These are phyloP conservation scores for Calameuta idolon DNA, from an alignment of 2,888 invertebrate genomes.

Conservation along the genomic window DNA sequence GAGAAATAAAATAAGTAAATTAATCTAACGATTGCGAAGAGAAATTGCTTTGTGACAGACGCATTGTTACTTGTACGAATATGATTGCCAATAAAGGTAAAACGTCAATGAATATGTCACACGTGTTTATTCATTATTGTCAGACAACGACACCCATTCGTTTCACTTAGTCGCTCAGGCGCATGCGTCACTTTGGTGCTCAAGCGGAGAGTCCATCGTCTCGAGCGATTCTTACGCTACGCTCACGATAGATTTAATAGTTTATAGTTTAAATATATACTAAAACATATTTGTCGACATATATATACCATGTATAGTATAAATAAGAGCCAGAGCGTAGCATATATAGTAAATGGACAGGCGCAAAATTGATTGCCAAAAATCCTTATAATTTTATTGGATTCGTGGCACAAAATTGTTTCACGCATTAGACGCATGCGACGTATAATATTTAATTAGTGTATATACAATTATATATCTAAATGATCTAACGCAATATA, in stretches of 20 bases:
- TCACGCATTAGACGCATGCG: background rate
- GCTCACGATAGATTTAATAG: background rate
- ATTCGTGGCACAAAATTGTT: background rate
- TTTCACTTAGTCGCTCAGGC: background rate
- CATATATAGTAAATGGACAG: background rate
- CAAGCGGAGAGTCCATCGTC: background rate
- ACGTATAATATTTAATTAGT: constrained; percentile 13
- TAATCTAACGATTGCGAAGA: background rate
- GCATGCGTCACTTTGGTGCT: background rate
- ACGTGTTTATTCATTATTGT: constrained; percentile 55
- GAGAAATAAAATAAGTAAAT: background rate
- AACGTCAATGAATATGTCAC: constrained; percentile 38
- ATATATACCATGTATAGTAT: constrained; percentile 18
- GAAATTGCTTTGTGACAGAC: background rate
- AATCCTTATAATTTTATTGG: background rate
- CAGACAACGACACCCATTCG: constrained; percentile 46
- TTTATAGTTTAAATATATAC: background rate
- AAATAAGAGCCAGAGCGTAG: background rate
- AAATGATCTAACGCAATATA: background rate
- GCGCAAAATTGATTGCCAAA: background rate
- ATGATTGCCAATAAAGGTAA: background rate
- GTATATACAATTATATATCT: constrained; percentile 28
- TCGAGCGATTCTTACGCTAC: background rate
- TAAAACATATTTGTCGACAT: background rate
- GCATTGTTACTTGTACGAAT: background rate